Evolutionary conservation across 2,888 invertebrate species (phyloP), one percentile per base, ranked within the genome.

Genomic region (Perizoma affinitatum): DNA sequence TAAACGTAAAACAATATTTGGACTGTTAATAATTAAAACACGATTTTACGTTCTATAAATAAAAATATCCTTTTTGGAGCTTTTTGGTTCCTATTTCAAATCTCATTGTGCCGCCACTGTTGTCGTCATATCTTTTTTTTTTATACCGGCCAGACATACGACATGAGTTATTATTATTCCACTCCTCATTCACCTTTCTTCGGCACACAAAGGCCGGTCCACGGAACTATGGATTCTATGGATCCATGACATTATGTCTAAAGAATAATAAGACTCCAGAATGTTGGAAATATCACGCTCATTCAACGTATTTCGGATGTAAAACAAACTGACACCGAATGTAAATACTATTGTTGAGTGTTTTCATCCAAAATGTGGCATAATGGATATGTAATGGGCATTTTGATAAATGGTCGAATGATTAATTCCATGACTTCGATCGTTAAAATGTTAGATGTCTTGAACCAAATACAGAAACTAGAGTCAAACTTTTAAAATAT

Each of bases 301-400:
- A 87, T 90, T 89, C 87, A 88, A 86, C 84, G 84, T 82, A 84
- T 89, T 90, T 88, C 81, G 86, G 85, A 87, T 88, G 89, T 90
- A 90, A 90, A 91, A 91, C 90, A 91, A 90, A 90, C 91, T 92
- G 90, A 90, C 91, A 87, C 87, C 84, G 86, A 90, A 90, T 90
- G 89, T 91, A 91, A 92, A 91, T 90, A 92, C 86, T 87, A 88
- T 92, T 91, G 90, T 91, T 79, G 79, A 77, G 80, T 81, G 88
- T 84, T 88, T 87, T 87, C 88, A 87, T 83, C 79, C 83, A 81
- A 86, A 83, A 84, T 86, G 87, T 88, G 82, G 87, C 78, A 80
- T 87, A 90, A 91, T 90, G 84, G 87, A 81, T 79, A 82, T 89
- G 84, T 90, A 88, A 88, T 90, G 84, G 81, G 68, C 69, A 75